Conservation (phyloP, 2,888 invertebrate species). For the Nomada fucata region DNA sequence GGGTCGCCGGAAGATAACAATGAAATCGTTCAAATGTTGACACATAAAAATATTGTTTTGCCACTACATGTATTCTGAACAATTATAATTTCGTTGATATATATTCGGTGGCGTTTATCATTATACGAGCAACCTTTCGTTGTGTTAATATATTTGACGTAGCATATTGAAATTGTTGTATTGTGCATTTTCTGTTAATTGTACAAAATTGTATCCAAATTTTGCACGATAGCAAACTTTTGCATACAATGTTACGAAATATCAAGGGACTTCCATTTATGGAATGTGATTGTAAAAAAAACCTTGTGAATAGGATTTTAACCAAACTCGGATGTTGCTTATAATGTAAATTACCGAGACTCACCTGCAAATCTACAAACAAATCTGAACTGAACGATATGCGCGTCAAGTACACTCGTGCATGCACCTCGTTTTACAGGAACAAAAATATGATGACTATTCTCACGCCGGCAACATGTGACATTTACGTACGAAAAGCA, state of each 20-base stretch:
- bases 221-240: neutral
- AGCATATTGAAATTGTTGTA: too few relatives aligned
- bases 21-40: conserved; percentile 30
- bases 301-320: neutral
- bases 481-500: neutral
- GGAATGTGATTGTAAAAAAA: neutral
- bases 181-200: neutral
- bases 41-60: neutral
- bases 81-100: too few relatives aligned
- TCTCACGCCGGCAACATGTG: conserved; percentile 31
- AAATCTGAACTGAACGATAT: neutral
- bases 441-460: conserved; percentile 26
- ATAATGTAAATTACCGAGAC: neutral
- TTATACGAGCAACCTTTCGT: too few relatives aligned
- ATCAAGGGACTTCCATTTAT: neutral
- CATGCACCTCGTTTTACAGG: neutral
- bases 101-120: too few relatives aligned
- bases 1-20: conserved; percentile 21
- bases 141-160: too few relatives aligned
- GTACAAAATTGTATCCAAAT: neutral
- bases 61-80: neutral
- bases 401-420: neutral
- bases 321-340: neutral
- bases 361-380: conserved; percentile 1
- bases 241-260: neutral